Percentiles rank a stretch among this genome's conserved stretches.
Conservation (phyloP, 53 echinoderm and acorn worm genomes). For the Hippasteria phrygiana region DNA sequence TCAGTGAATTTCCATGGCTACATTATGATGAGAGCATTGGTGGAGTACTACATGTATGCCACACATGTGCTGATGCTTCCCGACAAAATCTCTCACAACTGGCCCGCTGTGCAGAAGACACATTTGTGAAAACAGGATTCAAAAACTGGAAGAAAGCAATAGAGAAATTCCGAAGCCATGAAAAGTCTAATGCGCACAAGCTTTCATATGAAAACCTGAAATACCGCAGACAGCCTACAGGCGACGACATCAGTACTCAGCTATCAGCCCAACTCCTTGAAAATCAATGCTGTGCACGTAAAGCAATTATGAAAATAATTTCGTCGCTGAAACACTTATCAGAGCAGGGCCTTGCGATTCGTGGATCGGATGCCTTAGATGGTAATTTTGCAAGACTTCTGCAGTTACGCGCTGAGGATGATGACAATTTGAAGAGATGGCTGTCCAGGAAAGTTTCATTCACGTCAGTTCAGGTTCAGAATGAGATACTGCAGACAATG, state of each 20-base stretch:
- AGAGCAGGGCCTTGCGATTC: slow-evolving; percentile 62
- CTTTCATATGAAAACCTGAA: neutral
- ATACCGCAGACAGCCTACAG: too few species aligned
- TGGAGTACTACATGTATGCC: too few species aligned
- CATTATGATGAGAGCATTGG: too few species aligned
- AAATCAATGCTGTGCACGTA: too few species aligned
- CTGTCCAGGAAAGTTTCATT: slow-evolving; percentile 30
- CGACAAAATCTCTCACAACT: neutral
- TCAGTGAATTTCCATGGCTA: too few species aligned
- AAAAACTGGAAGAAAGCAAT: slow-evolving; percentile 16
- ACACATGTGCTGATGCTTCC: too few species aligned
- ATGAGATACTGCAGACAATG: neutral
- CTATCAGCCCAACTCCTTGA: too few species aligned
- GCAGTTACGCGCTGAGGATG: slow-evolving; percentile 51
- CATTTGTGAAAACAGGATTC: slow-evolving; percentile 39
- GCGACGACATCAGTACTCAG: too few species aligned
- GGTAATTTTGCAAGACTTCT: slow-evolving; percentile 45
- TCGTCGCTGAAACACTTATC: slow-evolving; percentile 28
- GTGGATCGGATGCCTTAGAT: slow-evolving; percentile 32
- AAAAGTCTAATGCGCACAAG: slow-evolving; percentile 12
- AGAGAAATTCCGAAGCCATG: slow-evolving; percentile 36
- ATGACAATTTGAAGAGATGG: slow-evolving; percentile 59
- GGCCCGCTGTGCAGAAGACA: slow-evolving; percentile 20
- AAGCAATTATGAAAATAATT: too few species aligned
- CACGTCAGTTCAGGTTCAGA: slow-evolving; percentile 2